Base-by-base conservation (phyloP, 1,140 invertebrate genomes). In the Leptopilina clavipes region DNA sequence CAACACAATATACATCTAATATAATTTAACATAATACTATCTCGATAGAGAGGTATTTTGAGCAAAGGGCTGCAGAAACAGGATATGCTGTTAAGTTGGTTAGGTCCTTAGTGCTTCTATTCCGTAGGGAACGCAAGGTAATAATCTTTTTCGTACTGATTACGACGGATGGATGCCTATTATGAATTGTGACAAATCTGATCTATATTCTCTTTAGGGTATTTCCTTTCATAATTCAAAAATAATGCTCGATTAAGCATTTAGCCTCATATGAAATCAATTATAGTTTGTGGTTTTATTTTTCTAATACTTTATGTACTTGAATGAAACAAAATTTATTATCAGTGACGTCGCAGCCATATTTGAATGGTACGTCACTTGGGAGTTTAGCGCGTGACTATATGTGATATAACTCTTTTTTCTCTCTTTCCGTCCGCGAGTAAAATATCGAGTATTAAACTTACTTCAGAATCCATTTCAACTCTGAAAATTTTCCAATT, bases 161-260 rank as follows among this genome's bases (percentile, higher is more conserved):
- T 84, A 85, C 84, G 79, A 74, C 79, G 82, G 81, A 85, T 85
- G 83, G 84, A 88, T 86, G 81, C 87, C 86, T 90, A 90, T 90
- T 90, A 88, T 82, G 81, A 88, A 87, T 89, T 87, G 87, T 90
- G 89, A 90, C 88, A 90, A 90, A 90, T 89, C 89, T 85, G 86
- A 89, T 89, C 86, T 86, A 71, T 59, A 79, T 79, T 82, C 70
- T 65, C 71, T 31, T 12, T 52, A 76, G 65, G 71, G 45, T 40
- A 72, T n/a, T 72, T 12, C 18, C 45, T 22, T 73, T 25, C 37
- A 10, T 25, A 25, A 25, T n/a, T 65, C 22, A 22, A 7, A 31
- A 22, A 17, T 76, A 71, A 72, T 75, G 59, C 19, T 5, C 75
- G 17, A 37, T 75, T 81, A 73, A 72, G 11, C 78, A 78, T 78